Evolutionary conservation across 2,113 vertebrate genomes (phyloP).

Genomic region (Illadopsis cleaveri): DNA sequence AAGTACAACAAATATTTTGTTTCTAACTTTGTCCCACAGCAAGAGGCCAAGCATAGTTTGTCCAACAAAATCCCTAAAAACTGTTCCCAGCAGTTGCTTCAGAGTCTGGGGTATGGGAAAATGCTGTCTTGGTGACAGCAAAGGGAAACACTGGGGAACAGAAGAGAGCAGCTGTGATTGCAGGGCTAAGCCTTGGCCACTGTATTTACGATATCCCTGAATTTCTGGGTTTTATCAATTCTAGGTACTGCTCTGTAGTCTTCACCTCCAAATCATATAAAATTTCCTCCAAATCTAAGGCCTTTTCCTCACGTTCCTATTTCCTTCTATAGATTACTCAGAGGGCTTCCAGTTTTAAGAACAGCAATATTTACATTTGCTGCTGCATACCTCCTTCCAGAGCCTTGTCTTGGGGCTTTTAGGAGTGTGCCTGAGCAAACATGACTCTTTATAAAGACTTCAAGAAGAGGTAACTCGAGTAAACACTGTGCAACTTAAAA

Average conservation of each 20-base stretch:
- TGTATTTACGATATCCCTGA: background rate
- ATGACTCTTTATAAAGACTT: constrained; percentile 59
- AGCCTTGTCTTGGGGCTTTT: constrained; percentile 32
- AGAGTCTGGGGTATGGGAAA: background rate
- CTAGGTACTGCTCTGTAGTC: background rate
- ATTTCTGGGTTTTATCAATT: background rate
- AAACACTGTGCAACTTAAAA: constrained; percentile 58
- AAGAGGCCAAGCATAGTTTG: background rate
- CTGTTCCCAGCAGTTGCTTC: background rate
- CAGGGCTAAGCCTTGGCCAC: background rate
- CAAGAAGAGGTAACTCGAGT: constrained; percentile 62
- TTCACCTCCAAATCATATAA: background rate
- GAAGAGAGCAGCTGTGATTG: background rate
- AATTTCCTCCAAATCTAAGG: background rate
- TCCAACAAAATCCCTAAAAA: background rate
- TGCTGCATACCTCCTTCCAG: constrained; percentile 55
- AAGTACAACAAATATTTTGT: background rate
- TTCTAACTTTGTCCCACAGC: background rate
- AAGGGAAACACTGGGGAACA: background rate
- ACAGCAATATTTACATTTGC: constrained; percentile 63
- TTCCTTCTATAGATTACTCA: constrained; percentile 1
- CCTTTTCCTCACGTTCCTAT: background rate
- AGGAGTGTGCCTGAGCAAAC: constrained; percentile 68
- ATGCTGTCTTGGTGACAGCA: background rate
- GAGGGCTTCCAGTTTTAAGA: constrained; percentile 16